A percentile compares a stretch with the other conserved stretches of the same genome.
phyloP scores from a whole-genome alignment of 2,113 vertebrate species.

The Theristicus caerulescens region DNA sequence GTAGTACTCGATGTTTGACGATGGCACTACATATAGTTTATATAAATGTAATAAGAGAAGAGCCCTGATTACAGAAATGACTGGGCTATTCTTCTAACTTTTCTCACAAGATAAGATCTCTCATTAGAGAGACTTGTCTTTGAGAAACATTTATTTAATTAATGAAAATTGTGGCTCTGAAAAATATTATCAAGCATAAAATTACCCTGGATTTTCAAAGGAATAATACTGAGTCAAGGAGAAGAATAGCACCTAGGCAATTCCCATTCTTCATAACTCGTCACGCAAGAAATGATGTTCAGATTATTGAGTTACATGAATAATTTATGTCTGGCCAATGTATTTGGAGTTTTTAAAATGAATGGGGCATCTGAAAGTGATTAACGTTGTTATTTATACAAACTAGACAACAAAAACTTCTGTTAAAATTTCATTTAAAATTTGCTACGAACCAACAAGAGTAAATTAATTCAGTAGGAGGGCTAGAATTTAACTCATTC shows the following conservation, averaged over 20 bases:
- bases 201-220: not conserved
- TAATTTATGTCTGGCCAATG: not conserved
- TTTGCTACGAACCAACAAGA: not conserved
- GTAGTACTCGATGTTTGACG: not conserved
- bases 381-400: not conserved
- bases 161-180: not conserved
- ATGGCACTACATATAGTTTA: not conserved
- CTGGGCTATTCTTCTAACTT: not conserved
- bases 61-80: not conserved
- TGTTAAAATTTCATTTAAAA: not conserved
- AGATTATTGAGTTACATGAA: not conserved
- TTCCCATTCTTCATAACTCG: not conserved
- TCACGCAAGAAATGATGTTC: not conserved
- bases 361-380: not conserved
- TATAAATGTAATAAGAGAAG: not conserved
- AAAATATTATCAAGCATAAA: not conserved
- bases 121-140: not conserved
- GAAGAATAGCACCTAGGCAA: not conserved
- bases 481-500: not conserved
- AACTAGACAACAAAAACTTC: not conserved
- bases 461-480: not conserved
- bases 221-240: not conserved
- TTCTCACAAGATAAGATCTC: not conserved
- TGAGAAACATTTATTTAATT: conserved; percentile 19
- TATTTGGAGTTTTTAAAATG: not conserved